Percentiles rank a stretch among this genome's conserved stretches.
phyloP scores from a whole-genome alignment of 2,888 invertebrate species.

The Apantesis nais region DNA sequence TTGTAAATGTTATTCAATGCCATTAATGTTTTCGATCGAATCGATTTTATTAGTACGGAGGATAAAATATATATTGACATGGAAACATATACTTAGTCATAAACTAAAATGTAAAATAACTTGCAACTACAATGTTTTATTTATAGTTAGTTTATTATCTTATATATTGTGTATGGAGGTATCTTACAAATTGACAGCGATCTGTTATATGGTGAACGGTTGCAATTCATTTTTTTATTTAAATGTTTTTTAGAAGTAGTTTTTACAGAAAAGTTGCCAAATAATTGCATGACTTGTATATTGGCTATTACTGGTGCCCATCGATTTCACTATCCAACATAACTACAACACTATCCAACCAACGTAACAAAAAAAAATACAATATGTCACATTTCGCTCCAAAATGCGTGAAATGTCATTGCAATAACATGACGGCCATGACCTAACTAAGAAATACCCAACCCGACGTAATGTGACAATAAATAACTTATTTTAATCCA shows the following conservation, averaged over 20 bases:
- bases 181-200: background rate
- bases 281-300: background rate
- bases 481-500: background rate
- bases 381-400: background rate
- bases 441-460: background rate
- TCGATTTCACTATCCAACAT: background rate
- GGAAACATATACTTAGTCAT: background rate
- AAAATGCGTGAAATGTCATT: background rate
- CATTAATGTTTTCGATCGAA: slow-evolving; percentile 17
- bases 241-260: background rate
- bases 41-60: slow-evolving; percentile 13
- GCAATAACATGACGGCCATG: background rate
- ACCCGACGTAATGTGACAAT: background rate
- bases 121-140: background rate
- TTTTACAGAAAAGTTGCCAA: background rate
- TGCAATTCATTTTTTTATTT: background rate
- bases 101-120: background rate
- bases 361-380: background rate
- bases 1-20: slow-evolving; percentile 12
- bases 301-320: background rate
- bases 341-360: background rate
- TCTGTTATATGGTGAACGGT: background rate
- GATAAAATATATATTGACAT: background rate
- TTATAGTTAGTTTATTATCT: background rate
- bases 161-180: background rate